phyloP scores from a whole-genome alignment of 1,140 invertebrate genomes.

The Brachionus rubens region DNA sequence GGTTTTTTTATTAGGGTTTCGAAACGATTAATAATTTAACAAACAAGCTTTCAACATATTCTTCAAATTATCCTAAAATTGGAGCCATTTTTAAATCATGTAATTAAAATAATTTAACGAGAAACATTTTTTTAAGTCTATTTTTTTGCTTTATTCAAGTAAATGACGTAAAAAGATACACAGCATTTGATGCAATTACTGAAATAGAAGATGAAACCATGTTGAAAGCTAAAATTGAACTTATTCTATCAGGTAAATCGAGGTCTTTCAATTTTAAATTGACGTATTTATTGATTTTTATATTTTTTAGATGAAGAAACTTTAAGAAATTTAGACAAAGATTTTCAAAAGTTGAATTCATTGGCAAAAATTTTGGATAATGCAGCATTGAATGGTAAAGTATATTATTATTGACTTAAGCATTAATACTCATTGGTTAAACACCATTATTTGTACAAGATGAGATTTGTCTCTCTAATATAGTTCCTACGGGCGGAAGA shows the following conservation, averaged over 20 bases:
- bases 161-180: constrained; percentile 26
- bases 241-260: constrained; percentile 28
- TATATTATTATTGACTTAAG: too few relatives aligned
- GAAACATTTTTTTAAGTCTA: neutral
- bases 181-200: neutral
- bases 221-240: constrained; percentile 30
- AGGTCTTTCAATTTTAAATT: neutral
- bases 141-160: constrained; percentile 5
- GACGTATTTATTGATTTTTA: neutral
- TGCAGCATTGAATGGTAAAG: constrained; percentile 32
- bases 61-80: neutral
- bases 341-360: constrained; percentile 15
- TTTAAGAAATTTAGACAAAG: constrained; percentile 7
- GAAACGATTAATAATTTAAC: neutral
- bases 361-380: constrained; percentile 5
- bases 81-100: neutral
- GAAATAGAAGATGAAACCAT: constrained; percentile 23
- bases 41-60: neutral
- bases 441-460: too few relatives aligned
- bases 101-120: neutral
- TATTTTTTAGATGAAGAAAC: constrained; percentile 25
- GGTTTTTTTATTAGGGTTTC: constrained; percentile 7
- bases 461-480: too few relatives aligned
- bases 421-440: too few relatives aligned
- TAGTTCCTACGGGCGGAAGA: too few relatives aligned